phyloP scores from a whole-genome alignment of 2,113 vertebrate species.

The Atractosteus spatula region DNA sequence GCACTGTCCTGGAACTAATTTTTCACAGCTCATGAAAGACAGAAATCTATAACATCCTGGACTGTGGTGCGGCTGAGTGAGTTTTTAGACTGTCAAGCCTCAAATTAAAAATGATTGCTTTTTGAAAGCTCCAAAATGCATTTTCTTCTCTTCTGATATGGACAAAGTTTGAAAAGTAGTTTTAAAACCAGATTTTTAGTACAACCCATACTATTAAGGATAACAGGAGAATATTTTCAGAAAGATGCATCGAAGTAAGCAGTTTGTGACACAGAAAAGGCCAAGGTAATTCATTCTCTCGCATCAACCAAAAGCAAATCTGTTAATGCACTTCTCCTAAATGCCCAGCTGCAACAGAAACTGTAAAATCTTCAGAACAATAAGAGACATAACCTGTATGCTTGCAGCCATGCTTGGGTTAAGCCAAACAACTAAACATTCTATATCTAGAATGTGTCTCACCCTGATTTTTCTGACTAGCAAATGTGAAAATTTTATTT shows the following conservation, averaged over 20 bases:
- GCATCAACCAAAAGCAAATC: too few relatives aligned
- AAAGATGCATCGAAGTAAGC: not conserved
- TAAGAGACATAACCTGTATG: too few relatives aligned
- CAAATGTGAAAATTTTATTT: not conserved
- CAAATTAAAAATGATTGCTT: not conserved
- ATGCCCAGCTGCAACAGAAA: too few relatives aligned
- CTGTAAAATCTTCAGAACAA: too few relatives aligned
- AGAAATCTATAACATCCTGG: constrained; percentile 13
- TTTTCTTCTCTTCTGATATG: not conserved
- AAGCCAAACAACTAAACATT: too few relatives aligned
- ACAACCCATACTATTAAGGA: not conserved
- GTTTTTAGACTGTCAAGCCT: not conserved
- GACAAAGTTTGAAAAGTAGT: not conserved
- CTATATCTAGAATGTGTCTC: too few relatives aligned
- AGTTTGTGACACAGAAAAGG: too few relatives aligned
- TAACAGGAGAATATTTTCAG: not conserved
- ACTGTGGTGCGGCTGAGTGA: not conserved
- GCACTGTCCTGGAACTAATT: constrained; percentile 29
- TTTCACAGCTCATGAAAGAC: constrained; percentile 13
- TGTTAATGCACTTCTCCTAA: too few relatives aligned
- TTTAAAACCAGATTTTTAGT: not conserved
- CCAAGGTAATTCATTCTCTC: too few relatives aligned
- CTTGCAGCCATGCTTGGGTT: too few relatives aligned
- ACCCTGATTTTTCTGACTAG: too few relatives aligned
- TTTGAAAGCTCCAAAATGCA: not conserved